phyloP scores from a whole-genome alignment of 2,797 vertebrate genomes.

The Sebastes kiyomatsui region DNA sequence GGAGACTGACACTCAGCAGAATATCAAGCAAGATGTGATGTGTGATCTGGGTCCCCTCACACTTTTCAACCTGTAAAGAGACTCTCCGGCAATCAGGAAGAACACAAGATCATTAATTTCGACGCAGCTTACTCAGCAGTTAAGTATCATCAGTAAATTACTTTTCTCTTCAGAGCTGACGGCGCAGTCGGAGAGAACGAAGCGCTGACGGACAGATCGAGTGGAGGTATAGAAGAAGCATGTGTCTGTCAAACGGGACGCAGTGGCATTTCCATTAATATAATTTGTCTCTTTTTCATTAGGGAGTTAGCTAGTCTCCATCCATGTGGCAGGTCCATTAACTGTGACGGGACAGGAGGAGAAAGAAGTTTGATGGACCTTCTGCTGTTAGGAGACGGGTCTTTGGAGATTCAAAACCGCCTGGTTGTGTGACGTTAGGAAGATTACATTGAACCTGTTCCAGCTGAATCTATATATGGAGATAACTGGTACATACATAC shows the following conservation, averaged over 20 bases:
- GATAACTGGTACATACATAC: background rate
- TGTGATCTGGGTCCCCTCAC: background rate
- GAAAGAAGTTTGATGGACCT: constrained; percentile 17
- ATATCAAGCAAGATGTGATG: background rate
- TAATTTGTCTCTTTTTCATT: constrained; percentile 40
- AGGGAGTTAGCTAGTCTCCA: background rate
- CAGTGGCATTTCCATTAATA: constrained; percentile 61
- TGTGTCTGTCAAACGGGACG: constrained; percentile 40
- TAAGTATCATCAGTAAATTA: constrained; percentile 49
- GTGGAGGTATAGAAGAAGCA: constrained; percentile 17
- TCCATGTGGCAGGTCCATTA: constrained; percentile 49
- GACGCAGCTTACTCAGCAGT: constrained; percentile 53
- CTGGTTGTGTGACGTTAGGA: background rate
- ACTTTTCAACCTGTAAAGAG: background rate
- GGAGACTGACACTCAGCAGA: constrained; percentile 11
- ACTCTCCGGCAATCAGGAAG: constrained; percentile 31
- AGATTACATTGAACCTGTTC: constrained; percentile 3
- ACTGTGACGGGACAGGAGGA: constrained; percentile 1
- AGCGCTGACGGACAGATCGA: constrained; percentile 37
- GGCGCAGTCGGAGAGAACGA: constrained; percentile 24
- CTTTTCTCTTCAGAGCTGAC: constrained; percentile 43
- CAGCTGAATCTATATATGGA: background rate
- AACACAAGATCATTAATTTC: constrained; percentile 42
- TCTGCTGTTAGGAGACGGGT: background rate
- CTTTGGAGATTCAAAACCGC: constrained; percentile 13